A percentile compares a stretch with the other conserved stretches of the same genome.
Evolutionary conservation across 2,797 vertebrate genomes (phyloP).

Genomic region (Pelobates cultripes): DNA sequence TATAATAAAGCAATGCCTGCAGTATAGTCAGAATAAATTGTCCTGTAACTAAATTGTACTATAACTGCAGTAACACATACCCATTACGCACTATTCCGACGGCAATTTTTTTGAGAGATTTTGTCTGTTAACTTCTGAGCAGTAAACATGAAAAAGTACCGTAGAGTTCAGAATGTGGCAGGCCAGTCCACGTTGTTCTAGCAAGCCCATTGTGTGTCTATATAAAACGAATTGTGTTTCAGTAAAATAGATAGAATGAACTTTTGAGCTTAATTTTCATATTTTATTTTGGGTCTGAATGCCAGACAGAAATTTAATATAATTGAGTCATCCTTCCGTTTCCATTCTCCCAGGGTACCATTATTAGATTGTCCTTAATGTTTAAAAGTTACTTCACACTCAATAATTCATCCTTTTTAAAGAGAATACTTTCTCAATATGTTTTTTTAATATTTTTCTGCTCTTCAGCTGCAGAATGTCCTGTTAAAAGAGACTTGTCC

Average conservation of each 20-base stretch:
- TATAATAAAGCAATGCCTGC: too few species aligned
- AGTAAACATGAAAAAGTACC: too few species aligned
- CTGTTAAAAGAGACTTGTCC: too few species aligned
- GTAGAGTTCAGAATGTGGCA: too few species aligned
- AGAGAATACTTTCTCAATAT: background rate
- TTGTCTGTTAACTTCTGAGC: too few species aligned
- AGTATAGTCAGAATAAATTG: too few species aligned
- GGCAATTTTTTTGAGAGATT: too few species aligned
- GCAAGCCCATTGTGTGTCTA: background rate
- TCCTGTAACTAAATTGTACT: too few species aligned
- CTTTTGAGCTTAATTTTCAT: slow-evolving; percentile 29
- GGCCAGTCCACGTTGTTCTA: too few species aligned
- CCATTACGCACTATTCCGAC: too few species aligned
- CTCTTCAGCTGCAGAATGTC: too few species aligned
- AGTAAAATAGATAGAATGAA: slow-evolving; percentile 8
- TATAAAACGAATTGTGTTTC: slow-evolving; percentile 5
- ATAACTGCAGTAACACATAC: too few species aligned
- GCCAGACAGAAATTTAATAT: slow-evolving; percentile 8
- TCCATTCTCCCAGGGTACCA: slow-evolving; percentile 20
- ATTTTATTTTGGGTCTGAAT: slow-evolving; percentile 29
- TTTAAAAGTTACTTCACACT: slow-evolving; percentile 12
- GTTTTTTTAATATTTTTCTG: background rate
- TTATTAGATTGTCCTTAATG: slow-evolving; percentile 24
- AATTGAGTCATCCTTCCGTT: slow-evolving; percentile 25
- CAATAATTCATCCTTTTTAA: slow-evolving; percentile 26